These are phyloP conservation scores for Buathra laborator DNA, from an alignment of 2,888 invertebrate species.

Conservation along the genomic window DNA sequence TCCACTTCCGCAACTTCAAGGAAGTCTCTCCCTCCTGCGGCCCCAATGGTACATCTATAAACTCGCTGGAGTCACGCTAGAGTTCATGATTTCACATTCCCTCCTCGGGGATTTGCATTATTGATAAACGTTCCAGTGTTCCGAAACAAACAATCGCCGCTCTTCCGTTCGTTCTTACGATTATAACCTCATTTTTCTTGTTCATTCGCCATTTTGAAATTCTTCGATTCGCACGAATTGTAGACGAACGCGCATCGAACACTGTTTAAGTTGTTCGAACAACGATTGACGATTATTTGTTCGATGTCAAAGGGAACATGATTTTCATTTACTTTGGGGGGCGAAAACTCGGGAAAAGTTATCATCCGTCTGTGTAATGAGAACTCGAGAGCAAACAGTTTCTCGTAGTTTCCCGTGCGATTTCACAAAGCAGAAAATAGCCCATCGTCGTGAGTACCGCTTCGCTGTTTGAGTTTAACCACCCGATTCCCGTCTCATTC, in stretches of 20 bases:
- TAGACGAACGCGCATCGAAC: too few relatives aligned
- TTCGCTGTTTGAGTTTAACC: slow-evolving; percentile 5
- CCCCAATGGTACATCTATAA: background rate
- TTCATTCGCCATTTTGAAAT: too few relatives aligned
- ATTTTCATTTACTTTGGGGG: background rate
- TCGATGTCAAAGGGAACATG: too few relatives aligned
- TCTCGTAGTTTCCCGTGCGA: background rate
- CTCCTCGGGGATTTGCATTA: too few relatives aligned
- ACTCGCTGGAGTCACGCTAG: background rate
- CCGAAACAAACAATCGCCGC: too few relatives aligned
- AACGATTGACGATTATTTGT: too few relatives aligned
- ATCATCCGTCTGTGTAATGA: background rate
- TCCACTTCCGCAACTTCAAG: background rate
- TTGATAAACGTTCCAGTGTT: too few relatives aligned
- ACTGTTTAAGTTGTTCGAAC: too few relatives aligned
- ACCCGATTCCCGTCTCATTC: background rate
- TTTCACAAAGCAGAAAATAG: background rate
- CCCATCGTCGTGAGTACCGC: background rate
- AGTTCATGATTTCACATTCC: background rate
- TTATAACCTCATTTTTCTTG: too few relatives aligned
- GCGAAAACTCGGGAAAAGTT: background rate
- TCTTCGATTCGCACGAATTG: too few relatives aligned
- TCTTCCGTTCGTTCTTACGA: too few relatives aligned
- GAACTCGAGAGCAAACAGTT: background rate
- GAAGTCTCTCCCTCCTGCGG: background rate